Conservation (phyloP, 2,888 invertebrate species). For the Opisthograptis luteolata region DNA sequence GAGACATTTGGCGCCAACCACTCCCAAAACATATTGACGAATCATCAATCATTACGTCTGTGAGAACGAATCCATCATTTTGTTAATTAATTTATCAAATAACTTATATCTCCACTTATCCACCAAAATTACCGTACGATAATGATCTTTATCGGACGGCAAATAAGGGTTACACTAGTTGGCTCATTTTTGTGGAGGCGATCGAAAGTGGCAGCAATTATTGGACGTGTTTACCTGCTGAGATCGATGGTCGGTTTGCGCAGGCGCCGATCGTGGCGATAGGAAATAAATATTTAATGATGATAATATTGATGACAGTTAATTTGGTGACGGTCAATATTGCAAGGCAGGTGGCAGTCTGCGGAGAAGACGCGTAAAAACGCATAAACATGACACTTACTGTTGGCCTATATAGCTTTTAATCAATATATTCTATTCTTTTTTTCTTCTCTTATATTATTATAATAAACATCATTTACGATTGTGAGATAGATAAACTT, state of each 20-base stretch:
- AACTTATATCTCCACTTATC: constrained; percentile 29
- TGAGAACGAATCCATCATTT: constrained; percentile 58
- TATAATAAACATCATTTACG: too few relatives aligned
- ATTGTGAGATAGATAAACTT: too few relatives aligned
- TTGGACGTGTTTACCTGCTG: constrained; percentile 52
- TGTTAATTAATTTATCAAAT: constrained; percentile 61
- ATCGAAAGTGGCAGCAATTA: constrained; percentile 56
- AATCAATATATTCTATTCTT: background rate
- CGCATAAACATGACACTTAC: background rate
- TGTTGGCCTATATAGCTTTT: background rate
- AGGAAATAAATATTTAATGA: constrained; percentile 28
- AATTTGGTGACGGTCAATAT: constrained; percentile 30
- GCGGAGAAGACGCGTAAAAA: too few relatives aligned
- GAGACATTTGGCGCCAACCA: constrained; percentile 50
- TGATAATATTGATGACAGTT: constrained; percentile 18
- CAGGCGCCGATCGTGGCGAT: constrained; percentile 51
- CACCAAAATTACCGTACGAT: constrained; percentile 22
- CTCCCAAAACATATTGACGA: constrained; percentile 62
- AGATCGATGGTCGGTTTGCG: constrained; percentile 57
- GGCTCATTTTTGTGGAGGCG: constrained; percentile 34
- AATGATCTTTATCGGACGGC: constrained; percentile 28
- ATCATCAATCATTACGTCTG: constrained; percentile 66
- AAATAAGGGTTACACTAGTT: constrained; percentile 16
- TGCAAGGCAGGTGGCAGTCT: background rate
- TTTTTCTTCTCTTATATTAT: too few relatives aligned